These are phyloP conservation scores for Cydia pomonella DNA, from an alignment of 1,140 invertebrate species.

Conservation along the genomic window DNA sequence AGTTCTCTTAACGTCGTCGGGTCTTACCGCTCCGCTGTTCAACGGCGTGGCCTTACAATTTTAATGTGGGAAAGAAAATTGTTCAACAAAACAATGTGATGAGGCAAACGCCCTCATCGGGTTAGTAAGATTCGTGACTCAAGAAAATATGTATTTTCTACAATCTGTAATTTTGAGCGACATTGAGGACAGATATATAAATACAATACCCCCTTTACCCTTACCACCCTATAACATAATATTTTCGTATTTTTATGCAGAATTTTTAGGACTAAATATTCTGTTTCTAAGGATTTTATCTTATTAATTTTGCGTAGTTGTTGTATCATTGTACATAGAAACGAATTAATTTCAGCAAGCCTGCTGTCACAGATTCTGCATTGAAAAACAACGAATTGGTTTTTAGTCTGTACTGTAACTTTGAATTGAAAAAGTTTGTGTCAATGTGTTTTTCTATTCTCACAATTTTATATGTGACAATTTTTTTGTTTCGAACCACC, in stretches of 20 bases:
- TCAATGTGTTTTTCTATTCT: not conserved
- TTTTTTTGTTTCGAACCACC: not conserved
- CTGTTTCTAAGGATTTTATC: no score
- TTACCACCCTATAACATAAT: no score
- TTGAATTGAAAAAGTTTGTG: not conserved
- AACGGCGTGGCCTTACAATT: conserved; percentile 18
- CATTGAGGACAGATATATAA: not conserved
- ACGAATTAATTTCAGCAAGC: no score
- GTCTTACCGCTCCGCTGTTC: conserved; percentile 16
- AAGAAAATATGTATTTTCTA: not conserved
- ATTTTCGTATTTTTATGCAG: no score
- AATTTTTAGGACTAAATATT: no score
- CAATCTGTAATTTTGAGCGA: conserved; percentile 4
- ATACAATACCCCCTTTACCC: no score
- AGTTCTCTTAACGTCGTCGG: no score
- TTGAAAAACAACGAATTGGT: not conserved
- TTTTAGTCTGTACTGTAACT: not conserved
- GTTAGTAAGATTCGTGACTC: conserved; percentile 20
- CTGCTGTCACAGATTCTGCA: not conserved
- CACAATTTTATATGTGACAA: not conserved
- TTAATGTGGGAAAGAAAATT: conserved; percentile 32
- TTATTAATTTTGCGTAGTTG: no score
- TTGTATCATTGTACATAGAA: no score
- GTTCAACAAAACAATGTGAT: conserved; percentile 23
- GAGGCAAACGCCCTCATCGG: conserved; percentile 9